Conservation (phyloP, 2,888 invertebrate genomes). For the Lithophane semibrunnea region DNA sequence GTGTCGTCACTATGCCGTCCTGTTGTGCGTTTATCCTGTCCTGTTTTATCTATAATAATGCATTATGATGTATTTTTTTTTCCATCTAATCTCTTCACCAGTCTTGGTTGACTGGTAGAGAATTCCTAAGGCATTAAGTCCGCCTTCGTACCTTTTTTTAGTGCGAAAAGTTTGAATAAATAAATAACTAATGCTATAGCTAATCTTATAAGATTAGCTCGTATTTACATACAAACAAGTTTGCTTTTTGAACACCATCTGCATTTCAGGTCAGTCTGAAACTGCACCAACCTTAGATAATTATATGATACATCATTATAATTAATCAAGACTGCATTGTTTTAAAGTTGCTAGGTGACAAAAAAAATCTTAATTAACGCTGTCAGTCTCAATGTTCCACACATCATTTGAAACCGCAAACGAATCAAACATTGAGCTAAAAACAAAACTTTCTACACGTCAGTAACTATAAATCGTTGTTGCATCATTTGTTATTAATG, state of each 20-base stretch:
- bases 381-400: slow-evolving; percentile 21
- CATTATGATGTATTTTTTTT: too few species aligned
- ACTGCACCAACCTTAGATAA: neutral
- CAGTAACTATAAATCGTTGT: slow-evolving; percentile 75
- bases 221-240: neutral
- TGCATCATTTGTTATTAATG: slow-evolving; percentile 80
- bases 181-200: neutral
- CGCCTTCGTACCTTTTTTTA: too few species aligned
- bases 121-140: too few species aligned
- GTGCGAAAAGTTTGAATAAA: too few species aligned
- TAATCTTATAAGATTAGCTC: neutral
- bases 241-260: neutral
- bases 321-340: neutral
- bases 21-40: too few species aligned
- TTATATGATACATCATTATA: neutral
- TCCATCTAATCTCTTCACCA: too few species aligned
- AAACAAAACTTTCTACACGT: slow-evolving; percentile 75
- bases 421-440: slow-evolving; percentile 39
- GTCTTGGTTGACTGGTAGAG: too few species aligned
- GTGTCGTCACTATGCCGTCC: too few species aligned
- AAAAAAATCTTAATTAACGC: slow-evolving; percentile 19
- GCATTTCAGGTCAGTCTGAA: neutral
- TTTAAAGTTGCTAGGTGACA: neutral
- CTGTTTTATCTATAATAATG: too few species aligned
- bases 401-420: slow-evolving; percentile 24